These are phyloP conservation scores for Micropoecilia bifurca DNA, from an alignment of 2,797 vertebrate species.

Conservation along the genomic window DNA sequence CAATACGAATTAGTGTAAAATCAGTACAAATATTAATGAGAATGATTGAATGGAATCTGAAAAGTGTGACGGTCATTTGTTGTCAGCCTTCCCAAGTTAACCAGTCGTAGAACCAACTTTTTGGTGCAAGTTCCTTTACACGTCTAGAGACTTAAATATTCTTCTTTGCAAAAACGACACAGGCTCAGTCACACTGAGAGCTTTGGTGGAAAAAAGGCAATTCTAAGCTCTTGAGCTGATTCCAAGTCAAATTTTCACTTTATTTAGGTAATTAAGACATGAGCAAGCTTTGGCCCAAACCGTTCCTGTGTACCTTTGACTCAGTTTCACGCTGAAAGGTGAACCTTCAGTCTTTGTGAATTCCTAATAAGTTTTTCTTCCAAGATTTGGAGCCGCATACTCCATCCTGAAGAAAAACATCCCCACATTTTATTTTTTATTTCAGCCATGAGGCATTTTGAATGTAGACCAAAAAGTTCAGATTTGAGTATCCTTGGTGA, in stretches of 20 bases:
- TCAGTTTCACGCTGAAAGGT: neutral
- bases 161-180: neutral
- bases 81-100: neutral
- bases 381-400: neutral
- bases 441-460: neutral
- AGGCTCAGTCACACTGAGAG: neutral
- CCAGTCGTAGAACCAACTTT: neutral
- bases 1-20: neutral
- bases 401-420: neutral
- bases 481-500: neutral
- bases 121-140: neutral
- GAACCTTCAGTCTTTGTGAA: neutral
- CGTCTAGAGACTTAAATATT: neutral
- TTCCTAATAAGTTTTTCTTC: neutral
- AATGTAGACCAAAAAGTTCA: neutral
- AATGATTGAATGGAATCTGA: neutral
- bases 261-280: neutral
- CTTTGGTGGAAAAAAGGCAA: neutral
- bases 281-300: neutral
- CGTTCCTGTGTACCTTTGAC: neutral
- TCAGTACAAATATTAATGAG: neutral
- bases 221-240: neutral
- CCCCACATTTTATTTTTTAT: neutral
- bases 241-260: neutral
- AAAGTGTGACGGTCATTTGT: neutral